phyloP scores from a whole-genome alignment of 2,888 invertebrate species.

The Chorisops tibialis region DNA sequence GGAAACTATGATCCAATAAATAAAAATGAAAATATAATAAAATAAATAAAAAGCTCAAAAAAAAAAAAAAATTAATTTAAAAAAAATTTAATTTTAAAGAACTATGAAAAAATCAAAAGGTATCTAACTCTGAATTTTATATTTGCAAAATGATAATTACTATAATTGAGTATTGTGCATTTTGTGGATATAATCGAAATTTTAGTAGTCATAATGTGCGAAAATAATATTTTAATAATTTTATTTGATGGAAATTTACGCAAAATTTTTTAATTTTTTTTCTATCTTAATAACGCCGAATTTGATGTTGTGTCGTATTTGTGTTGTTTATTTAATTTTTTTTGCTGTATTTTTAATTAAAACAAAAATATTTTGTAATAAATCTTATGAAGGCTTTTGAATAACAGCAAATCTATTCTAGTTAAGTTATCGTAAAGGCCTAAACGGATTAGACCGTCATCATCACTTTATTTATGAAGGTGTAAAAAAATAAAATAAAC shows the following conservation, averaged over 20 bases:
- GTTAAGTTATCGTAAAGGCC: too few species aligned
- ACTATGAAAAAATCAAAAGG: conserved; percentile 27
- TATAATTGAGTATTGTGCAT: background rate
- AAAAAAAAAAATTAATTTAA: conserved; percentile 31
- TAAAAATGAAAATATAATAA: conserved; percentile 33
- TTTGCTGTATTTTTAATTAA: too few species aligned
- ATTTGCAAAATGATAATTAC: conserved; percentile 21
- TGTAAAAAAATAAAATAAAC: too few species aligned
- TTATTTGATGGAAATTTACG: background rate
- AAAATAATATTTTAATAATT: conserved; percentile 29
- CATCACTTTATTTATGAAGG: too few species aligned
- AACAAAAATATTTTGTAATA: too few species aligned
- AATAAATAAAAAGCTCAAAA: conserved; percentile 37
- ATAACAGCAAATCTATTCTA: too few species aligned
- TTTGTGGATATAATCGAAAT: background rate
- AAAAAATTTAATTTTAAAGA: conserved; percentile 30
- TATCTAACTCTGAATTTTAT: conserved; percentile 14
- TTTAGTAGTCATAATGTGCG: conserved; percentile 1
- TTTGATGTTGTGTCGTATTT: too few species aligned
- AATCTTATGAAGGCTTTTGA: too few species aligned
- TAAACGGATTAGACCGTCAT: too few species aligned
- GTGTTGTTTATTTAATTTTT: too few species aligned
- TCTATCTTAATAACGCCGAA: background rate
- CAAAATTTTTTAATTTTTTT: background rate
- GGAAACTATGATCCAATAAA: conserved; percentile 80